Base-by-base conservation (phyloP, 2,113 vertebrate genomes). In the Taxidea taxus region DNA sequence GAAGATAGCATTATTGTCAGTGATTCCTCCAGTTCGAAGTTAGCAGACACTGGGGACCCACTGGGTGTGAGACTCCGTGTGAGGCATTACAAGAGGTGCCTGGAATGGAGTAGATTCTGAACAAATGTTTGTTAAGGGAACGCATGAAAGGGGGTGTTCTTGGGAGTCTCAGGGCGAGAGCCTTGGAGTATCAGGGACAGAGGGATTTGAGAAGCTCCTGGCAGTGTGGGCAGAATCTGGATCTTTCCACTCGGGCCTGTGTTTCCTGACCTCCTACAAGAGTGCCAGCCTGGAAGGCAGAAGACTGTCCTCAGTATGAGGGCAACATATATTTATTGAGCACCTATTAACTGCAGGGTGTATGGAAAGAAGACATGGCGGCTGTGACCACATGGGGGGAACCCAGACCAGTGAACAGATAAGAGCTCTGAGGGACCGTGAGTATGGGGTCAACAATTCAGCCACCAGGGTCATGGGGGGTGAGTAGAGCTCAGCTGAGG, bases 1-100 rank as follows among this genome's bases (percentile, higher is more conserved):
- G n/a, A 13, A 74, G 31, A 21, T 4, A 1, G 18, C 6, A 1
- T 84, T 60, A 12, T 34, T 15, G n/a, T 39, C 39, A 80, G 27
- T 54, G 18, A 54, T 66, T 86, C n/a, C n/a, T 87, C n/a, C 11
- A n/a, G 31, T 83, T 87, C 29, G 47, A 80, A 88, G 34, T 72
- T 89, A 85, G 3, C 25, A 44, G 49, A 86, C n/a, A 85, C 9
- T 58, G 82, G 49, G 14, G 54, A 21, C 18, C 29, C 42, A 29
- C 25, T n/a, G 3, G 10, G 13, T 25, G 18, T 44, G 66, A 27
- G 87, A 39, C 21, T 27, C 44, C 11, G 3, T 3, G 7, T 4
- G 0, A 91, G 47, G n/a, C 1, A 2, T 44, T 66, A 13, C 15
- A 37, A 1, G 4, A n/a, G 34, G 18, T 16, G 13, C 81, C 70